Conservation (phyloP, 2,113 vertebrate genomes). For the Lepisosteus osseus region DNA sequence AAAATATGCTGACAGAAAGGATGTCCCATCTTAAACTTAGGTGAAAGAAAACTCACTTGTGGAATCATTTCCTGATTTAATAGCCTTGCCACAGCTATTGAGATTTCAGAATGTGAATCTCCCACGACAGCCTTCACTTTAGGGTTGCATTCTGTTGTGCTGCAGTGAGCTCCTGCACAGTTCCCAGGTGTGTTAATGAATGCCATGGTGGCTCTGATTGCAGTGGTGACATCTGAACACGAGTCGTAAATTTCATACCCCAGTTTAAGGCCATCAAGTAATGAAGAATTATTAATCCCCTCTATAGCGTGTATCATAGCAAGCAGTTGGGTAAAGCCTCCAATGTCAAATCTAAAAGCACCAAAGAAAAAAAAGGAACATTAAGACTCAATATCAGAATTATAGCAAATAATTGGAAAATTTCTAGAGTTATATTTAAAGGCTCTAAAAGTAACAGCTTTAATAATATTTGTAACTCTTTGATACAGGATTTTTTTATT, state of each 20-base stretch:
- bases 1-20: background rate
- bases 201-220: slow-evolving; percentile 64
- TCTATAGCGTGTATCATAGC: slow-evolving; percentile 81
- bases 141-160: slow-evolving; percentile 49
- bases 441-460: background rate
- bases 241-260: slow-evolving; percentile 81
- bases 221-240: slow-evolving; percentile 74
- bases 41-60: slow-evolving; percentile 60
- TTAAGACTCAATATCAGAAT: background rate
- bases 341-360: slow-evolving; percentile 63
- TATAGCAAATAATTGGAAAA: background rate
- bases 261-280: slow-evolving; percentile 69
- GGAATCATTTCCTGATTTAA: slow-evolving; percentile 79
- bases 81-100: slow-evolving; percentile 75
- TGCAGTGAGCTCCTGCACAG: slow-evolving; percentile 43
- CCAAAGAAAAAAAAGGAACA: slow-evolving; percentile 35
- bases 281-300: slow-evolving; percentile 70
- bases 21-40: background rate
- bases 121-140: slow-evolving; percentile 72
- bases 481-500: too few species aligned
- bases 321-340: slow-evolving; percentile 62
- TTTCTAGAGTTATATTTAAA: slow-evolving; percentile 6
- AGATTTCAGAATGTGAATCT: slow-evolving; percentile 71
- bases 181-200: slow-evolving; percentile 52
- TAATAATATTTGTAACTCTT: too few species aligned